phyloP scores from a whole-genome alignment of 2,113 vertebrate genomes.

The Morone chrysops region DNA sequence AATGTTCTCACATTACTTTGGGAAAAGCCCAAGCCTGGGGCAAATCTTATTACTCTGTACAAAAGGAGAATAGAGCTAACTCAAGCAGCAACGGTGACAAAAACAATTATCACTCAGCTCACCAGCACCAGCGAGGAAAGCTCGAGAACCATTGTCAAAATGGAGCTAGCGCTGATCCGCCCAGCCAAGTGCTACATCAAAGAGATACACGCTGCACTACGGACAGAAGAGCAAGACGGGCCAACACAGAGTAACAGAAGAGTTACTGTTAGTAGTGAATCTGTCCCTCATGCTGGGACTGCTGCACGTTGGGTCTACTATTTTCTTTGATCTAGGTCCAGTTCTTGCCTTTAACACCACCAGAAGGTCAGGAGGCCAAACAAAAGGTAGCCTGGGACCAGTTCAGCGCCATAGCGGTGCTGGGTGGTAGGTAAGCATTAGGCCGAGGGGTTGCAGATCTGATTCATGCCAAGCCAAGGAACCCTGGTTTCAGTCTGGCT shows the following conservation, averaged over 20 bases:
- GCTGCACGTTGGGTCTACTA: not conserved
- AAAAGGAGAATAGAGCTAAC: conserved; percentile 15
- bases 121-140: not conserved
- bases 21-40: conserved; percentile 28
- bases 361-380: conserved; percentile 50
- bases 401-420: conserved; percentile 12
- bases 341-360: conserved; percentile 22
- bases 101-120: conserved; percentile 9
- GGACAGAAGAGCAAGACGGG: not conserved
- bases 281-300: not conserved
- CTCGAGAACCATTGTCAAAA: conserved; percentile 18
- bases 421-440: conserved; percentile 59
- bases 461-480: conserved; percentile 74
- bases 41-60: conserved; percentile 21
- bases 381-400: conserved; percentile 33
- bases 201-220: not conserved
- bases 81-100: conserved; percentile 20
- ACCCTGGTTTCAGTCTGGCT: conserved; percentile 68
- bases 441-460: conserved; percentile 57
- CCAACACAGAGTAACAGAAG: conserved; percentile 13
- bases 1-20: conserved; percentile 50
- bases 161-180: conserved; percentile 19
- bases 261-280: conserved; percentile 14
- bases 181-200: not conserved
- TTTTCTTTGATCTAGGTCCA: conserved; percentile 34